Evolutionary conservation across 2,797 vertebrate species (phyloP).

Genomic region (Thunnus albacares): DNA sequence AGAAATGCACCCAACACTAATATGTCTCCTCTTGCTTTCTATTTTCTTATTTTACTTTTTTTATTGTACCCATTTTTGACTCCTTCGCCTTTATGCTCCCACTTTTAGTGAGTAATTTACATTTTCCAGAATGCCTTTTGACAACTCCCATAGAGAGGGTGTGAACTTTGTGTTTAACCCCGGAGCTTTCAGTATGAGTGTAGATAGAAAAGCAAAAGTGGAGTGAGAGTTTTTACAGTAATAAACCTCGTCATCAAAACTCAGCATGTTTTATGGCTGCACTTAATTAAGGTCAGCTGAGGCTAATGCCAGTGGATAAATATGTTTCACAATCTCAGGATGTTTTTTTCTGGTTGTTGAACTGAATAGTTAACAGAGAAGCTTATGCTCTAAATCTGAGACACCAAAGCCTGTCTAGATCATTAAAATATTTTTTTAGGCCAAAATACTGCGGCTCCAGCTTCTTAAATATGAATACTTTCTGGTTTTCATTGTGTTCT

Average conservation of each 20-base stretch:
- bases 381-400: background rate
- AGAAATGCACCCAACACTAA: slow-evolving; percentile 40
- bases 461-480: background rate
- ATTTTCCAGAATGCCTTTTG: slow-evolving; percentile 28
- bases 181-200: background rate
- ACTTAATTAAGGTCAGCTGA: slow-evolving; percentile 15
- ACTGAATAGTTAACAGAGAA: background rate
- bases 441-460: background rate
- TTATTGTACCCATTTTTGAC: background rate
- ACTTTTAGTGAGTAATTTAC: slow-evolving; percentile 5
- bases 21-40: slow-evolving; percentile 3
- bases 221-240: background rate
- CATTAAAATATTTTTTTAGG: background rate
- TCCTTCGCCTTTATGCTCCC: background rate
- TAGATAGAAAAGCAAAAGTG: background rate
- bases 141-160: slow-evolving; percentile 5
- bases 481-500: background rate
- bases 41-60: slow-evolving; percentile 25
- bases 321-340: slow-evolving; percentile 6
- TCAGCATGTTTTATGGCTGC: background rate
- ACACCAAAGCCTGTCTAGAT: too few relatives aligned
- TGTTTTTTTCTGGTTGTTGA: background rate
- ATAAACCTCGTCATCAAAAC: slow-evolving; percentile 7
- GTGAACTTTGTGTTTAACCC: slow-evolving; percentile 14
- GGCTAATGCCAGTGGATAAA: slow-evolving; percentile 7